Percentiles rank a stretch among this genome's conserved stretches.
Evolutionary conservation across 2,797 vertebrate genomes (phyloP).

Genomic region (Synaphobranchus kaupii): DNA sequence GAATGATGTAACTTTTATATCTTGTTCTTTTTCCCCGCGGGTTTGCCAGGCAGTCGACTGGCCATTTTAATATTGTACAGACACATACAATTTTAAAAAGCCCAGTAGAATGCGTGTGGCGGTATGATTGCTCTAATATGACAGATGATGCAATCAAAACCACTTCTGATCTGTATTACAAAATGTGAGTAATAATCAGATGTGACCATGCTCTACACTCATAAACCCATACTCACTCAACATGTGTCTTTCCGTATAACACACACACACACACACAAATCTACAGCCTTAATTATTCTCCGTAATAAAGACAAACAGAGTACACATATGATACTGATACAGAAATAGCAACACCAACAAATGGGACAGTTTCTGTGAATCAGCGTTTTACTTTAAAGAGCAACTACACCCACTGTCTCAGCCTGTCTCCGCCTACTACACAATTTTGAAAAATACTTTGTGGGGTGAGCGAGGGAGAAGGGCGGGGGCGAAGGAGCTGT

Average conservation of each 20-base stretch:
- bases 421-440: too few species aligned
- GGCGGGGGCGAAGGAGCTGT: too few species aligned
- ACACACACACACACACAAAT: constrained; percentile 35
- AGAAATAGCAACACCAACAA: not conserved
- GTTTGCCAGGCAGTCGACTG: too few species aligned
- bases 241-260: not conserved
- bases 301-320: not conserved
- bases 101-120: not conserved
- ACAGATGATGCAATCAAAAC: not conserved
- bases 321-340: not conserved
- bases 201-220: not conserved
- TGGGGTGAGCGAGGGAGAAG: too few species aligned
- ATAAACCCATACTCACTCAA: not conserved
- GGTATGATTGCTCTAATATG: not conserved
- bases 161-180: not conserved
- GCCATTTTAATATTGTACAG: too few species aligned
- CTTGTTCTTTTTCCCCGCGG: too few species aligned
- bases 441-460: too few species aligned
- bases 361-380: not conserved
- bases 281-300: not conserved
- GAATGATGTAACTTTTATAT: too few species aligned
- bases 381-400: not conserved
- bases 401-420: too few species aligned
- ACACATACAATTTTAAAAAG: not conserved
- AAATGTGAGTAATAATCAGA: not conserved